phyloP scores from a whole-genome alignment of 2,113 vertebrate genomes.

The Alethe diademata region DNA sequence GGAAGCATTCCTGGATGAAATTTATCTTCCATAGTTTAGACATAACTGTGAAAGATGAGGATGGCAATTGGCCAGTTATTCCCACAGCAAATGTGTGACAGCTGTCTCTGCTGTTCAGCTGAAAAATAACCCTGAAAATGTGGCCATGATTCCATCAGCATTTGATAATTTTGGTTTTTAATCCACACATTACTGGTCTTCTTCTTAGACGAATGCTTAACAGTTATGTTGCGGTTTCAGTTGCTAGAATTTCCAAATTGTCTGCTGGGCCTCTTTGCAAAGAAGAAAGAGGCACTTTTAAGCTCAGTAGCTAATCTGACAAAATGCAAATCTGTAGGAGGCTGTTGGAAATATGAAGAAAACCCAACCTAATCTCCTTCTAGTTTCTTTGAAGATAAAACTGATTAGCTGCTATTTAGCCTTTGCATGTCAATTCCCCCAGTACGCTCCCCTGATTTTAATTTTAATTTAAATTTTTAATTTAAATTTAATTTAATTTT shows the following conservation, averaged over 20 bases:
- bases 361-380: not conserved
- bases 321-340: slow-evolving; percentile 13
- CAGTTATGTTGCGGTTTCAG: not conserved
- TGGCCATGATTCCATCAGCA: not conserved
- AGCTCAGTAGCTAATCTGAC: not conserved
- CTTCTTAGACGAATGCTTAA: not conserved
- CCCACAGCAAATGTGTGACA: not conserved
- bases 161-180: not conserved
- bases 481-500: not conserved
- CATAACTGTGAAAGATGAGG: not conserved
- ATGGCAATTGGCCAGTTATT: not conserved
- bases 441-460: rapidly evolving
- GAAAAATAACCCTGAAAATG: not conserved
- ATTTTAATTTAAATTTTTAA: not conserved
- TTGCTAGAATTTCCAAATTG: not conserved
- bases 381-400: not conserved
- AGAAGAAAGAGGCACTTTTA: not conserved
- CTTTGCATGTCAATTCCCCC: not conserved
- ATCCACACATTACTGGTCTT: not conserved
- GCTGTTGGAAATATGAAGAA: not conserved
- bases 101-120: not conserved
- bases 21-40: not conserved
- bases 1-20: not conserved
- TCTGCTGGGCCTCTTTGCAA: not conserved
- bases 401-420: not conserved